phyloP scores from a whole-genome alignment of 2,888 invertebrate species.

The Cenopis cana region DNA sequence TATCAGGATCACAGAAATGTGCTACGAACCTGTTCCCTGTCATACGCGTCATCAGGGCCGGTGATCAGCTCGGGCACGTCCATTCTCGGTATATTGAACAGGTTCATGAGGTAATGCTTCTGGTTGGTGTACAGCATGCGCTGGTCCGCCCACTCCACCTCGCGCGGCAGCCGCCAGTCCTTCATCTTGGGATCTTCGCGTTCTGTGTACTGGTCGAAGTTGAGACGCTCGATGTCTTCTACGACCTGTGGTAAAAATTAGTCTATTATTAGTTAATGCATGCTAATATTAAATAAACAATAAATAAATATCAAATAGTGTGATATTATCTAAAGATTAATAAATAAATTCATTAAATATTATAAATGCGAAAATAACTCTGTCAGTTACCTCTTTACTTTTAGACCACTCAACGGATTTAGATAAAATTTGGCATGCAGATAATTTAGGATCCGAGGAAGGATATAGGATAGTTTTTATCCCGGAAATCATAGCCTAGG shows the following conservation, averaged over 20 bases:
- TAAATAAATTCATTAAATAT: no score
- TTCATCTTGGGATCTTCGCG: constrained; percentile 89
- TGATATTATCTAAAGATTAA: no score
- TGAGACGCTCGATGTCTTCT: constrained; percentile 94
- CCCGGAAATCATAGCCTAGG: no score
- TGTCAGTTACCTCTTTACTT: no score
- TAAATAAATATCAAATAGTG: no score
- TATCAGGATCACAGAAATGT: not conserved
- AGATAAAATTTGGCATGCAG: no score
- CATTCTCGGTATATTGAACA: constrained; percentile 85
- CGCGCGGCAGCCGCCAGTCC: constrained; percentile 89
- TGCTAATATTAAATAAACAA: no score
- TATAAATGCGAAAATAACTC: no score
- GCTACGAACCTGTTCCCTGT: constrained; percentile 61
- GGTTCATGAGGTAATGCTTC: constrained; percentile 85
- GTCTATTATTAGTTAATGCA: no score
- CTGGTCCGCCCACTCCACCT: constrained; percentile 86
- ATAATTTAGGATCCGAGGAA: no score
- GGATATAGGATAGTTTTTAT: no score
- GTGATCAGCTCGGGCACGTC: constrained; percentile 90
- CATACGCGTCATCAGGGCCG: constrained; percentile 83
- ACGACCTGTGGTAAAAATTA: constrained; percentile 77
- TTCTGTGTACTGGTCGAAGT: constrained; percentile 86
- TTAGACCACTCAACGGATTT: no score
- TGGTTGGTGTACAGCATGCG: constrained; percentile 86